Evolutionary conservation across 2,113 vertebrate genomes (phyloP), one percentile per base, ranked within the genome.

Genomic region (Amphiprion ocellaris): DNA sequence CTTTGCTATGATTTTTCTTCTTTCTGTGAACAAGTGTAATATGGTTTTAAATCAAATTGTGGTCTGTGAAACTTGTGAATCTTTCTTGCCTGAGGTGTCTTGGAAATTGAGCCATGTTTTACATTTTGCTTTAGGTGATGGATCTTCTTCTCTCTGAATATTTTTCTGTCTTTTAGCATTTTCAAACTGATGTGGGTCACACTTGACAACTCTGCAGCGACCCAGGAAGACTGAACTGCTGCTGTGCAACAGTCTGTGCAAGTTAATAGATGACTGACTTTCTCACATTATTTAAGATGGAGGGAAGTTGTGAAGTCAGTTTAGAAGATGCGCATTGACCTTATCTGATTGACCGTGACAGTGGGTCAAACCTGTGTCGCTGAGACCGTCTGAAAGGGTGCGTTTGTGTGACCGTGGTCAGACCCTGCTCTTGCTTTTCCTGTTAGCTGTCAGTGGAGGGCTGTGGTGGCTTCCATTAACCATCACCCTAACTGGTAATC

Each of bases 401-500:
- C 10, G 16, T 55, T 44, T 49, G 24, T 60, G 61, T 24, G 78
- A 69, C 53, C 30, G 26, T 41, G 63, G 30, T 69, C 49, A 3
- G 55, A 56, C 52, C 47, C 28, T 0, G 21, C 19, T 72, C 56
- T 69, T 53, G 44, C 49, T 67, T 84, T 89, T 93, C 81, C 68
- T 91, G 85, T 90, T 87, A 89, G 79, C 83, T 80, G 86, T 91
- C 87, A 84, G 74, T 56, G 68, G 74, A 87, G 77, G 65, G 64
- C 83, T 90, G 89, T 52, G 44, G 76, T 89, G 79, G 85, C 86
- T 63, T 92, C 80, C 70, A 75, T 88, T 85, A 88, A 73, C 85
- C 85, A 86, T 81, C 63, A 30, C 52, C 59, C 82, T 86, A 82
- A 90, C 89, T 78, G 86, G 83, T 90, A 84, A 90, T 93, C 90